Evolutionary conservation across 2,113 vertebrate species (phyloP), one percentile per base, ranked within the genome.

Genomic region (Illadopsis cleaveri): DNA sequence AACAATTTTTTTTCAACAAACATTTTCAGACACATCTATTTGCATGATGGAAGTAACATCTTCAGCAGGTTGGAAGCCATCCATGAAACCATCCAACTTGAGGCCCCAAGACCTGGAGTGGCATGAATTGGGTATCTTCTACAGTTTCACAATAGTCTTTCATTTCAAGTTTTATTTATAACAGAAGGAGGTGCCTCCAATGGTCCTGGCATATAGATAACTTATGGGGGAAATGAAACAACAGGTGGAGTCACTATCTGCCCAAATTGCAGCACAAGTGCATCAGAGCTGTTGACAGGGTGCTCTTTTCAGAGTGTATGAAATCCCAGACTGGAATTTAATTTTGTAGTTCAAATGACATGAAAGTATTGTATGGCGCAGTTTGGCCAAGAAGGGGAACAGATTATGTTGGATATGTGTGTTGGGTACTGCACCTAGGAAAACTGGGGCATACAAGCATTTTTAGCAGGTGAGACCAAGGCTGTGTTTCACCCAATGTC

Each of bases 81-180:
- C 12, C 10, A 4, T 53, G 28, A 93, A 91, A 35, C 37, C 58
- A 44, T 79, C 30, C 47, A 54, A 6, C 90, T 84, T 10, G 50
- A 51, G 24, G 82, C 21, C 30, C 68, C 27, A 60, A 33, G 78
- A 65, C 88, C 28, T 48, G 35, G 14, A 65, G 54, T 25, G 69
- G n/a, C 83, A 82, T 20, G 48, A 94, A 90, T 68, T 82, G 14
- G 75, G n/a, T 89, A 28, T 15, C 35, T 64, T 81, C 33, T 82
- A 40, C 14, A 24, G n/a, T 76, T 71, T 78, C 42, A 70, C 30
- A 81, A 37, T 71, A 80, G 56, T 78, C 38, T 94, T 95, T 85
- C 28, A 90, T 82, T 87, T 90, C 58, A 64, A 71, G 82, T 86
- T 94, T 80, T 79, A 73, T 85, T 92, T 96, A 45, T 76, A 94